A percentile compares a stretch with the other conserved stretches of the same genome.
These are phyloP conservation scores for Ciconia boyciana DNA, from an alignment of 2,113 vertebrate genomes.

Conservation along the genomic window DNA sequence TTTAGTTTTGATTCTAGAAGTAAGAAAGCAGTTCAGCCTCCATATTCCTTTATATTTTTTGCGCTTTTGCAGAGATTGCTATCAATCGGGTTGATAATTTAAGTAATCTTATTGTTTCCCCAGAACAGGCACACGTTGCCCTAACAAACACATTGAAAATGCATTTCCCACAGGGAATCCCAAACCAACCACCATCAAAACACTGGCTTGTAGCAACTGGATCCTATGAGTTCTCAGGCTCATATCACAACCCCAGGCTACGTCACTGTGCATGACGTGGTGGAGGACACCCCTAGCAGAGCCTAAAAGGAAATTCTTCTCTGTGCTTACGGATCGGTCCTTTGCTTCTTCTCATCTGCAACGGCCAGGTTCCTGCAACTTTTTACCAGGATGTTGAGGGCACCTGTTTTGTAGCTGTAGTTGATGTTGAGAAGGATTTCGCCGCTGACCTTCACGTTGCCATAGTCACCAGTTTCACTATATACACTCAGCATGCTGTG, in stretches of 20 bases:
- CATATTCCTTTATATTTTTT: background rate
- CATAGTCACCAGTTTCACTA: conserved; percentile 96
- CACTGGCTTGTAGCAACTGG: background rate
- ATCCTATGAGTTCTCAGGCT: background rate
- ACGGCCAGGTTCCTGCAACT: conserved; percentile 92
- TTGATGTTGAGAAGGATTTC: conserved; percentile 90
- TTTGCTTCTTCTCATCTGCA: conserved; percentile 91
- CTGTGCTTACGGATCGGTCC: conserved; percentile 89
- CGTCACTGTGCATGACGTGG: accelerated
- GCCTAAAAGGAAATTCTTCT: background rate
- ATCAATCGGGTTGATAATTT: background rate
- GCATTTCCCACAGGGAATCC: background rate
- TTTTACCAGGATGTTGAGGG: conserved; percentile 89
- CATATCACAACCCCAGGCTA: accelerated
- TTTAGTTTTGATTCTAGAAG: background rate
- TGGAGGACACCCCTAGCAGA: background rate
- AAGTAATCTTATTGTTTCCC: background rate
- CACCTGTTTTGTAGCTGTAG: conserved; percentile 96
- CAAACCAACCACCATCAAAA: background rate
- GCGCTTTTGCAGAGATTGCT: background rate
- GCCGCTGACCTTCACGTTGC: conserved; percentile 89
- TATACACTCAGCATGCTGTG: conserved; percentile 95
- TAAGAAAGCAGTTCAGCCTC: background rate
- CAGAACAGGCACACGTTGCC: accelerated
- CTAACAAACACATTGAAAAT: background rate